Conservation (phyloP, 2,888 invertebrate genomes). For the Apoderus coryli region DNA sequence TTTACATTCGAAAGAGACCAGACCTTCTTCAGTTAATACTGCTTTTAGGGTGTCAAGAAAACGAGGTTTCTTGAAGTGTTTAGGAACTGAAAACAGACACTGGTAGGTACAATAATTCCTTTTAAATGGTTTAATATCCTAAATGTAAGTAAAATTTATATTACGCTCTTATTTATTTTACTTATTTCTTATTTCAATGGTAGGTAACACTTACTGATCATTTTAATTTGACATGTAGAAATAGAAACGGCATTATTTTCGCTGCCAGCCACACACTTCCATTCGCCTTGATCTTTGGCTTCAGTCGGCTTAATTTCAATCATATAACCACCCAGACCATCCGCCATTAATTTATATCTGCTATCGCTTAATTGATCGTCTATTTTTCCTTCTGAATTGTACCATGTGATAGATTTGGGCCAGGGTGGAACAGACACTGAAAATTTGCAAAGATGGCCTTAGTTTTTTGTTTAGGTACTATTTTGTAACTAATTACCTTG, state of each 20-base stretch:
- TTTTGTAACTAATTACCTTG: slow-evolving; percentile 42
- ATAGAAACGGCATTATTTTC: slow-evolving; percentile 61
- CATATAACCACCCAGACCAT: slow-evolving; percentile 70
- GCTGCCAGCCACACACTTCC: slow-evolving; percentile 78
- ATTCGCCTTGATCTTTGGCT: slow-evolving; percentile 73
- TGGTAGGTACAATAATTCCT: too few relatives aligned
- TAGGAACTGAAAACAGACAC: slow-evolving; percentile 64
- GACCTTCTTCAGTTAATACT: slow-evolving; percentile 77
- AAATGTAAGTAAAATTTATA: too few relatives aligned
- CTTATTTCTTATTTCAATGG: too few relatives aligned
- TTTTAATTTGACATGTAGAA: slow-evolving; percentile 55
- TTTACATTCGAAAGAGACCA: slow-evolving; percentile 87
- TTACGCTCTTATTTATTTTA: too few relatives aligned
- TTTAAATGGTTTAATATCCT: too few relatives aligned
- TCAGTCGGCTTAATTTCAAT: slow-evolving; percentile 61
- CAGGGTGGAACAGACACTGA: slow-evolving; percentile 70
- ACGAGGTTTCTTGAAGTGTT: slow-evolving; percentile 76
- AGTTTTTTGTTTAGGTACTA: not conserved
- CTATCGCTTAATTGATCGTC: slow-evolving; percentile 41
- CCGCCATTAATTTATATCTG: slow-evolving; percentile 61
- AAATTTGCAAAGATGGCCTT: slow-evolving; percentile 8
- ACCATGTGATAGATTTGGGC: slow-evolving; percentile 73
- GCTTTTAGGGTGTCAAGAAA: slow-evolving; percentile 85
- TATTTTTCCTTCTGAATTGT: slow-evolving; percentile 68
- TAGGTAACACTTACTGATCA: slow-evolving; percentile 58